Base-by-base conservation (phyloP, 2,113 vertebrate genomes). In the Xiphias gladius region DNA sequence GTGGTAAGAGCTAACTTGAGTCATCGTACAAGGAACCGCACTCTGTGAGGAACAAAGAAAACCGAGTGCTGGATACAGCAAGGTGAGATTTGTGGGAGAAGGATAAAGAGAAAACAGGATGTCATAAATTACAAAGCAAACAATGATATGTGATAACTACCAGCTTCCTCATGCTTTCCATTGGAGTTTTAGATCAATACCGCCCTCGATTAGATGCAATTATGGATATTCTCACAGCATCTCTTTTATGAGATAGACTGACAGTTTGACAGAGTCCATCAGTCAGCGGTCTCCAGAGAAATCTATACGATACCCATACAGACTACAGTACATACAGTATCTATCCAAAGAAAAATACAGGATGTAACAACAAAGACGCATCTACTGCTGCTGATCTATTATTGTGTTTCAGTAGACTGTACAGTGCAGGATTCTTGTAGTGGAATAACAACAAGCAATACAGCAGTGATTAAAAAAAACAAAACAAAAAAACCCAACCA, bases 211-310 rank as follows among this genome's bases (percentile, higher is more conserved):
- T 88, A 91, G 85, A 81, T 83, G 50, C 84, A 79, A 92, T 94
- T 90, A 92, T 88, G 82, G 84, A 87, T 71, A 76, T 91, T 92
- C 83, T 87, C 84, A 79, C 37, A 48, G 85, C 89, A 89, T 94
- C 91, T 52, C 70, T 88, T 91, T 87, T 88, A 87, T 86, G 84
- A 88, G 80, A 82, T 64, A 62, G 80, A 88, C 79, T 93, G 92
- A 93, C 90, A 93, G 74, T 74, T 87, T 86, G 89, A 93, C 91
- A 83, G 76, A 86, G 80, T 86, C 87, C 86, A 95, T 94, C 92
- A 94, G 89, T 94, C 93, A 86, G 16, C 32, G 5, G 73, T 76
- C 88, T 91, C 88, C 4, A 26, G 82, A 78, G 91, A 87, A 76
- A 78, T 79, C 55, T 74, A 81, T 80, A 86, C 46, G 80, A 91